These are phyloP conservation scores for Philaethria dido DNA, from an alignment of 2,888 invertebrate species.

Conservation along the genomic window DNA sequence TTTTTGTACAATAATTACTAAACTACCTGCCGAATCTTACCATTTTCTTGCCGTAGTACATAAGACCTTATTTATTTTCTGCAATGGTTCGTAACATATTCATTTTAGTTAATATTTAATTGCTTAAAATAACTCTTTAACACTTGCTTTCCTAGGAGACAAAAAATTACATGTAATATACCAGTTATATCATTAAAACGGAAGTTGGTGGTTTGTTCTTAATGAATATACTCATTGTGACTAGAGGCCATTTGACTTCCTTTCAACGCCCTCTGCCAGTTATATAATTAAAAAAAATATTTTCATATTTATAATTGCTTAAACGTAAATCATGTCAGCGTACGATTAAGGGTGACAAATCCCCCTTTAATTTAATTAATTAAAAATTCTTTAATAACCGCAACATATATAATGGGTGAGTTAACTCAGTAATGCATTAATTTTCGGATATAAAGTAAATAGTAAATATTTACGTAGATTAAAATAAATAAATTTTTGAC, in stretches of 20 bases:
- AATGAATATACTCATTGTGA: slow-evolving; percentile 23
- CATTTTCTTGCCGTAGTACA: slow-evolving; percentile 1
- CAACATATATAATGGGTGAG: too few relatives aligned
- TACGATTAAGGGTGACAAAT: too few relatives aligned
- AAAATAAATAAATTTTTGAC: too few relatives aligned
- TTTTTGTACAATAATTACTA: not conserved
- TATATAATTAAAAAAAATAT: slow-evolving; percentile 16
- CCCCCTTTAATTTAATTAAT: too few relatives aligned
- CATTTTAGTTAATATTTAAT: not conserved
- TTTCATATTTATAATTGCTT: slow-evolving; percentile 12
- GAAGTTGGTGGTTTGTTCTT: slow-evolving; percentile 21
- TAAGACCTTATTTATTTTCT: not conserved
- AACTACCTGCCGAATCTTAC: not conserved
- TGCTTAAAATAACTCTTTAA: not conserved
- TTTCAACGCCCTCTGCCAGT: slow-evolving; percentile 38
- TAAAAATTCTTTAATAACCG: too few relatives aligned
- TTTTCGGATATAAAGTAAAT: too few relatives aligned
- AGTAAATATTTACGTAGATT: too few relatives aligned
- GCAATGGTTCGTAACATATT: not conserved
- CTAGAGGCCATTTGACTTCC: slow-evolving; percentile 34
- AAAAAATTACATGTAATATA: not conserved
- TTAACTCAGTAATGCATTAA: too few relatives aligned
- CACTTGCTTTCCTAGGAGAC: not conserved
- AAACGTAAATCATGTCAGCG: slow-evolving; percentile 2
- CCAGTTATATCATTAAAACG: not conserved